phyloP scores from a whole-genome alignment of 2,888 invertebrate species.

The Cheilosia urbana region DNA sequence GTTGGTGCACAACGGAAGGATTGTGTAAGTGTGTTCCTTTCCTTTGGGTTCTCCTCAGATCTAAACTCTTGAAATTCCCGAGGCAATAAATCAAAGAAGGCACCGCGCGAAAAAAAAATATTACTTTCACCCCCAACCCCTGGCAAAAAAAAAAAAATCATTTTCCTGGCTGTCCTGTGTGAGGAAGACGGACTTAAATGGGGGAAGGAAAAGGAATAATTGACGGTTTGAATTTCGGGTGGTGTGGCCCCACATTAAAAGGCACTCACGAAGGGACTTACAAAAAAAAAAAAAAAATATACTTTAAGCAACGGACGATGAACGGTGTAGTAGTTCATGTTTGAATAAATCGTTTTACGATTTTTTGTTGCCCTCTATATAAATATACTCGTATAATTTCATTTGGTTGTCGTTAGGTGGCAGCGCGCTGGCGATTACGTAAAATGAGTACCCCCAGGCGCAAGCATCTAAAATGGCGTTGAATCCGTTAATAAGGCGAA shows the following conservation, averaged over 20 bases:
- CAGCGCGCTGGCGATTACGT: slow-evolving; percentile 46
- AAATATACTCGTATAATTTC: slow-evolving; percentile 30
- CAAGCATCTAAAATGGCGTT: slow-evolving; percentile 42
- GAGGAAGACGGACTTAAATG: background rate
- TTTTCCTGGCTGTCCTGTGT: background rate
- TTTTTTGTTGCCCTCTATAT: slow-evolving; percentile 46
- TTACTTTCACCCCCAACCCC: slow-evolving; percentile 30
- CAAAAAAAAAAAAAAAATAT: background rate
- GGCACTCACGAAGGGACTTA: slow-evolving; percentile 47
- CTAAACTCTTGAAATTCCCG: slow-evolving; percentile 67
- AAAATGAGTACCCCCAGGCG: slow-evolving; percentile 40
- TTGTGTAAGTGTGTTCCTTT: slow-evolving; percentile 42
- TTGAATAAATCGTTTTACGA: slow-evolving; percentile 71
- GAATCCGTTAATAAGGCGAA: slow-evolving; percentile 57
- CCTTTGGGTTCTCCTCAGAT: slow-evolving; percentile 42
- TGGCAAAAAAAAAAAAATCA: background rate
- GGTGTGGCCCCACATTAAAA: background rate
- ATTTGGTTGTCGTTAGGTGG: slow-evolving; percentile 49
- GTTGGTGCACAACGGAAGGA: slow-evolving; percentile 3
- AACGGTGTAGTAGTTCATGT: slow-evolving; percentile 65
- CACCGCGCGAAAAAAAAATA: slow-evolving; percentile 54
- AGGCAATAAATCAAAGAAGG: slow-evolving; percentile 67
- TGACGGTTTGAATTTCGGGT: slow-evolving; percentile 1
- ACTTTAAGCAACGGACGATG: slow-evolving; percentile 19
- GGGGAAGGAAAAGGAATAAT: slow-evolving; percentile 10